These are phyloP conservation scores for Echinometra lucunter DNA, from an alignment of 53 echinoderm and acorn worm genomes.

Conservation along the genomic window DNA sequence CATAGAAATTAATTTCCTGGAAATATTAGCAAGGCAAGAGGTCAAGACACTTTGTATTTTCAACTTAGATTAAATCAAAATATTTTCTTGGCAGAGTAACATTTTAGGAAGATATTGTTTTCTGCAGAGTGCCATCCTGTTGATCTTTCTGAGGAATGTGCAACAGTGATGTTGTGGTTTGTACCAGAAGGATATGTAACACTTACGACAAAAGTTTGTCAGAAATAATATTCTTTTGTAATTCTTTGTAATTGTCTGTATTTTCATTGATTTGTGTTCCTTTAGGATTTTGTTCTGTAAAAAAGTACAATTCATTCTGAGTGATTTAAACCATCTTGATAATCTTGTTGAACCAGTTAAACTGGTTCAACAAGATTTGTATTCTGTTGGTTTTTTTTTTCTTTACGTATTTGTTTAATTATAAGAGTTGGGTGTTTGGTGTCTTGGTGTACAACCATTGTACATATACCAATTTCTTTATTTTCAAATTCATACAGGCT, in stretches of 20 bases:
- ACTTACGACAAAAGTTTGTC: neutral
- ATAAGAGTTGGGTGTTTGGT: too few relatives aligned
- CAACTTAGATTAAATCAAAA: slow-evolving; percentile 2
- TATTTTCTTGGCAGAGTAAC: neutral
- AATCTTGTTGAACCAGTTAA: too few relatives aligned
- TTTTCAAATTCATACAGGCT: too few relatives aligned
- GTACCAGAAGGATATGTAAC: neutral
- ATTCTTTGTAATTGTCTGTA: neutral
- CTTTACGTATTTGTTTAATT: too few relatives aligned
- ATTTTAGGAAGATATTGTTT: neutral
- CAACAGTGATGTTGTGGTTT: neutral
- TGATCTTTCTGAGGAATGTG: neutral
- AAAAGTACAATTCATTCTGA: too few relatives aligned
- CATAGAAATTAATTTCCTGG: slow-evolving; percentile 29
- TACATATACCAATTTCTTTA: too few relatives aligned
- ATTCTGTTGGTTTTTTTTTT: too few relatives aligned
- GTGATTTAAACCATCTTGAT: too few relatives aligned
- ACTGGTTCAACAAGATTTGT: too few relatives aligned
- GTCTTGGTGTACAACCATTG: too few relatives aligned
- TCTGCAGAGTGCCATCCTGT: too few relatives aligned
- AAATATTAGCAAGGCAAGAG: neutral
- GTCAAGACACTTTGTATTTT: slow-evolving; percentile 43
- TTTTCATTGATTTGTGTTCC: neutral
- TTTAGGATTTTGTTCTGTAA: too few relatives aligned
- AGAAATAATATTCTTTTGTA: neutral